A percentile compares a stretch with the other conserved stretches of the same genome.
These are phyloP conservation scores for Bothrops alternatus DNA, from an alignment of 2,797 vertebrate species.

Conservation along the genomic window DNA sequence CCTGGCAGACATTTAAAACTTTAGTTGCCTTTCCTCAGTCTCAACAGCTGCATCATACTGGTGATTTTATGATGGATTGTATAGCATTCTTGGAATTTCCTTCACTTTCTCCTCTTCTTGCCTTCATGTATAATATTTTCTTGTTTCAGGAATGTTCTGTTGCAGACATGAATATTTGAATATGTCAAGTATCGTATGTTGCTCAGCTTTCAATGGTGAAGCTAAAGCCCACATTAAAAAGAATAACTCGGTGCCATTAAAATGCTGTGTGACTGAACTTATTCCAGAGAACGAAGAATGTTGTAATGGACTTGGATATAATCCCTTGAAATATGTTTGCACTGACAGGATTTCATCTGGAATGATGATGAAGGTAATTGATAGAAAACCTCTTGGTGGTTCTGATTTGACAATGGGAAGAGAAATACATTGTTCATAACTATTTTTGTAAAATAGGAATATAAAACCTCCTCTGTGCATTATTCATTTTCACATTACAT, in stretches of 20 bases:
- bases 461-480: constrained; percentile 75
- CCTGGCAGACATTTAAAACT: constrained; percentile 29
- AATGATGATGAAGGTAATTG: constrained; percentile 80
- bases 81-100: constrained; percentile 39
- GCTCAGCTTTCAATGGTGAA: constrained; percentile 76
- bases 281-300: constrained; percentile 83
- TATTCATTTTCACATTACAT: constrained; percentile 78
- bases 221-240: constrained; percentile 80
- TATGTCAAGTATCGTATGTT: constrained; percentile 85
- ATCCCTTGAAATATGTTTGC: constrained; percentile 86
- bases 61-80: constrained; percentile 53
- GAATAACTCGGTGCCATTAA: constrained; percentile 78
- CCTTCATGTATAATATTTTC: constrained; percentile 55
- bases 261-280: constrained; percentile 89
- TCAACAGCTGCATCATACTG: constrained; percentile 38
- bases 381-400: constrained; percentile 67
- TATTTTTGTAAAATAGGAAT: constrained; percentile 77
- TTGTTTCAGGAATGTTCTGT: constrained; percentile 83
- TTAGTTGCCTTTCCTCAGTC: constrained; percentile 37
- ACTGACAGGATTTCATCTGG: constrained; percentile 82
- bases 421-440: constrained; percentile 74
- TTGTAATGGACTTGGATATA: constrained; percentile 87
- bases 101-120: constrained; percentile 40
- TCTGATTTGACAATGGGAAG: constrained; percentile 66
- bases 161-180: constrained; percentile 88